Percentiles rank a stretch among this genome's conserved stretches.
Conservation (phyloP, 1,140 invertebrate genomes). For the Acromyrmex echinatior region DNA sequence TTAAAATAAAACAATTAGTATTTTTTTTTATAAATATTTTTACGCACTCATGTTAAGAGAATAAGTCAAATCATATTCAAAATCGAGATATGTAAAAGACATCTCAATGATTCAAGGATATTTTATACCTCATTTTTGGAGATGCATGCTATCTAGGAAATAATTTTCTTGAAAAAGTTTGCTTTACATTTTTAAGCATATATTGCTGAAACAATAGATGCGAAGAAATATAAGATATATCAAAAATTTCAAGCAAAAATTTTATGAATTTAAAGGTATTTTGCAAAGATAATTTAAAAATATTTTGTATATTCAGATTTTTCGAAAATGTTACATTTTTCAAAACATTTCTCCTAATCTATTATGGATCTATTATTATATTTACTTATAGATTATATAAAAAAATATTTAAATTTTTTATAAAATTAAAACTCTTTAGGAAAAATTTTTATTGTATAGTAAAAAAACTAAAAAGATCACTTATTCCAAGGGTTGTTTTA, state of each 20-base stretch:
- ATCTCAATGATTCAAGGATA: too few species aligned
- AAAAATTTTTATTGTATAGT: background rate
- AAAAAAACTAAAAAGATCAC: background rate
- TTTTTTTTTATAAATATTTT: background rate
- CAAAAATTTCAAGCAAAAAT: background rate
- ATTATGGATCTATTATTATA: too few species aligned
- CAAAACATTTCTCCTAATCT: background rate
- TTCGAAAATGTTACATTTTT: background rate
- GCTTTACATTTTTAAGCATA: background rate
- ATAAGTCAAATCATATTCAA: too few species aligned
- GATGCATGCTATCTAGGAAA: background rate
- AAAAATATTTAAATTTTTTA: background rate
- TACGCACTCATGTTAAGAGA: background rate
- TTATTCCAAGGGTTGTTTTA: background rate
- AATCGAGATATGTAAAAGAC: too few species aligned
- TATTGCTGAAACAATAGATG: background rate
- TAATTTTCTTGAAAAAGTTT: background rate
- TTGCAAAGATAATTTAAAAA: background rate
- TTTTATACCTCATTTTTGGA: too few species aligned
- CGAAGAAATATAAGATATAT: background rate
- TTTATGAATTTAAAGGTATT: background rate
- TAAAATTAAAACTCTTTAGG: background rate
- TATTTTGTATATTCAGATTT: background rate
- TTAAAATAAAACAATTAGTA: background rate
- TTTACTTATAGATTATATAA: background rate